A percentile compares a stretch with the other conserved stretches of the same genome.
Evolutionary conservation across 2,888 invertebrate genomes (phyloP).

Genomic region (Agrochola lota): DNA sequence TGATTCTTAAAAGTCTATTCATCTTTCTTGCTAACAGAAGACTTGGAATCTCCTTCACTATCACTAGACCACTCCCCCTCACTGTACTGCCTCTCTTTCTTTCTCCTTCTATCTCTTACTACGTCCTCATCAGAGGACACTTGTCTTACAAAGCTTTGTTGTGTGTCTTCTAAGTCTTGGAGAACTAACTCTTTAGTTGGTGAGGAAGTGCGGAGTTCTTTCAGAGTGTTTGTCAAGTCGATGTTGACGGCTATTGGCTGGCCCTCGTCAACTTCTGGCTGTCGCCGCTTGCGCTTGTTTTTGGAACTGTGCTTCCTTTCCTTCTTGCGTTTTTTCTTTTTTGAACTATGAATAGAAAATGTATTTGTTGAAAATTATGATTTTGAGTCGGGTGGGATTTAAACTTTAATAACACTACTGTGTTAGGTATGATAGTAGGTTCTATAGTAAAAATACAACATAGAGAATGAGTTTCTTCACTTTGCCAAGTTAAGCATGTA

Average conservation of each 20-base stretch:
- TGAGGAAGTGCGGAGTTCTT: slow-evolving; percentile 81
- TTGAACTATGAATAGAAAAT: slow-evolving; percentile 72
- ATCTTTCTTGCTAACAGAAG: slow-evolving; percentile 65
- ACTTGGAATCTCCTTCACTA: slow-evolving; percentile 79
- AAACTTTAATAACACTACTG: not conserved
- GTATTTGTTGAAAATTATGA: not conserved
- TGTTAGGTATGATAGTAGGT: not conserved
- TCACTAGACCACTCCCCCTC: slow-evolving; percentile 89
- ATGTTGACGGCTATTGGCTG: slow-evolving; percentile 75
- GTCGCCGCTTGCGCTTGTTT: slow-evolving; percentile 77
- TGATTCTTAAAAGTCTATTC: slow-evolving; percentile 44
- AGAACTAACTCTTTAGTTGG: slow-evolving; percentile 81
- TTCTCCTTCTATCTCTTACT: slow-evolving; percentile 69
- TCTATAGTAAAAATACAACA: not conserved
- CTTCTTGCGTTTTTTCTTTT: slow-evolving; percentile 84
- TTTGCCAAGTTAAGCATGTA: not conserved
- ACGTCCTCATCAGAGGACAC: slow-evolving; percentile 74
- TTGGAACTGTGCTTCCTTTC: slow-evolving; percentile 82
- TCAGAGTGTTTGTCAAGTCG: slow-evolving; percentile 81
- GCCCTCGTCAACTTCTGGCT: slow-evolving; percentile 69
- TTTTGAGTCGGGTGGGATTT: not conserved
- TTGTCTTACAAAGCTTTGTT: slow-evolving; percentile 51
- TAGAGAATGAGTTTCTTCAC: not conserved
- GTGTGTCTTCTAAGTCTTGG: slow-evolving; percentile 66
- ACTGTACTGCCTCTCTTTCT: slow-evolving; percentile 82